Evolutionary conservation across 2,797 vertebrate genomes (phyloP), one percentile per base, ranked within the genome.

Genomic region (Myripristis murdjan): DNA sequence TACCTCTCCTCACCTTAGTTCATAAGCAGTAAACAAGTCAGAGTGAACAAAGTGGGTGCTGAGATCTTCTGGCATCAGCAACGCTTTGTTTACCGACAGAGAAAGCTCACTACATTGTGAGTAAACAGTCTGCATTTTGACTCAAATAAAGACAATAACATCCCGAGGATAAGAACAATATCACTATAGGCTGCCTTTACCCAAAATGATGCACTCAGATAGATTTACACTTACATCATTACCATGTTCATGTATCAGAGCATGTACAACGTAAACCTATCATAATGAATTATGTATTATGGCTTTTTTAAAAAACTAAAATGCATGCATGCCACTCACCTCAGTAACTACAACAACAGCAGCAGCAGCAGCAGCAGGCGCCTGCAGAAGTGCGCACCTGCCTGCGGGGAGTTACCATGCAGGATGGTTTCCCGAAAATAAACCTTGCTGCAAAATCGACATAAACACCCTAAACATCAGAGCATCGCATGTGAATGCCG

Each of bases 261-360:
- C 43, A 46, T 20, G n/a, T 10, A 35, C 33, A 43, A 43, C 16
- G n/a, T 46, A 46, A 46, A n/a, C 16, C 12, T 43, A 43, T 43
- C 15, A 15, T 43, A 43, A 8, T 39, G 15, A 14, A 15, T 14
- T 15, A 41, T 3, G n/a, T n/a, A n/a, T n/a, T n/a, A n/a, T n/a
- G n/a, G n/a, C n/a, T n/a, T n/a, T n/a, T n/a, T n/a, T n/a, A n/a
- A 37, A 41, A 41, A 15, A 12, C 12, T 10, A 43, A 69, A 81
- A 70, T 5, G 56, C 49, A 85, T 39, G 66, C 71, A 35, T 55
- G 1, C 16, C 75, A 89, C 93, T 91, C 83, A 93, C 93, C 92
- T 92, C 82, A 86, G 82, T 81, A 85, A 83, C 65, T 51, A 82
- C 22, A 77, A 47, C 18, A n/a, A n/a, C n/a, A n/a, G n/a, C n/a